Evolutionary conservation across 2,888 invertebrate genomes (phyloP).

Genomic region (Apamea crenata): DNA sequence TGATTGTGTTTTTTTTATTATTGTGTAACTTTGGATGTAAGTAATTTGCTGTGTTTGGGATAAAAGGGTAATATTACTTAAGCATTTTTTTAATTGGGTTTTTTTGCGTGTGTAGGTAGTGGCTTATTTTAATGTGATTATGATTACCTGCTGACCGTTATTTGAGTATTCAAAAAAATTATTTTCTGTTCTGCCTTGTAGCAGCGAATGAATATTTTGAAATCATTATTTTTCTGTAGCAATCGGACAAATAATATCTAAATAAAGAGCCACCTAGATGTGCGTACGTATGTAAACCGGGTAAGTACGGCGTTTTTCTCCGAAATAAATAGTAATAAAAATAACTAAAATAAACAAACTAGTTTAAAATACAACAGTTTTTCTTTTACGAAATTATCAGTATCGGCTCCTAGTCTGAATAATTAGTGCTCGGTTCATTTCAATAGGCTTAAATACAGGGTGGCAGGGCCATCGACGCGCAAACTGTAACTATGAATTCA

Average conservation of each 20-base stretch:
- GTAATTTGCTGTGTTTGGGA: background rate
- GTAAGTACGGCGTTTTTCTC: too few relatives aligned
- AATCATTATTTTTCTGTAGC: background rate
- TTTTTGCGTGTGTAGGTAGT: background rate
- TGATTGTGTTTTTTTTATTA: conserved; percentile 29
- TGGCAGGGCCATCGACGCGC: too few relatives aligned
- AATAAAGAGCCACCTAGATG: background rate
- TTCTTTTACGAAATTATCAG: too few relatives aligned
- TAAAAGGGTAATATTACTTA: background rate
- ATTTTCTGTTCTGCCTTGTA: background rate
- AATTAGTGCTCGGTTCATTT: too few relatives aligned
- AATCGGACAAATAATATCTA: background rate
- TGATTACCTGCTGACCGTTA: background rate
- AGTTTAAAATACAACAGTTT: too few relatives aligned
- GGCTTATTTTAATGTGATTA: background rate
- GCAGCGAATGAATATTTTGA: background rate
- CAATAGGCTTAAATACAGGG: too few relatives aligned
- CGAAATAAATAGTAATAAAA: too few relatives aligned
- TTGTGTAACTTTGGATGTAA: background rate
- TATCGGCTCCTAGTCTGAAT: background rate
- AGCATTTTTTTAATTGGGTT: background rate
- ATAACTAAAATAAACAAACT: too few relatives aligned
- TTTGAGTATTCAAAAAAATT: background rate
- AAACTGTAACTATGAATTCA: background rate
- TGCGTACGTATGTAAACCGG: too few relatives aligned